Conservation (phyloP, 2,113 vertebrate genomes). For the Oenanthe melanoleuca region DNA sequence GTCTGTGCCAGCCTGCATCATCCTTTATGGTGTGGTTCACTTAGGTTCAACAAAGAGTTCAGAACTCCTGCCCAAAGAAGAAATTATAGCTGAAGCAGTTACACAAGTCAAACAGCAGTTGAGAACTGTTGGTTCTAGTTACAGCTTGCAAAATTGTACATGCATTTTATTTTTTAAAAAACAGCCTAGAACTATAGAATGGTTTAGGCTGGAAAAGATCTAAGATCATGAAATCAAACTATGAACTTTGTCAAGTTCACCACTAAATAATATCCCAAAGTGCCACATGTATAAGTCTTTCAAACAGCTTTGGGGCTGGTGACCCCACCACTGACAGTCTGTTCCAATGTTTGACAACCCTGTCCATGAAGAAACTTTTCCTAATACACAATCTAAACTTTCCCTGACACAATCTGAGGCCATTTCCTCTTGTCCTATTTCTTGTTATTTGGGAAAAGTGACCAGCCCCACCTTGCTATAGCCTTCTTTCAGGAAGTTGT, state of each 20-base stretch:
- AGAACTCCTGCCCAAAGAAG: not conserved
- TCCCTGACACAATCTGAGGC: not conserved
- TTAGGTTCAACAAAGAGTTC: not conserved
- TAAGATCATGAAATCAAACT: not conserved
- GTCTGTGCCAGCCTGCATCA: not conserved
- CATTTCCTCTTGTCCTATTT: not conserved
- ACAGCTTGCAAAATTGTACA: not conserved
- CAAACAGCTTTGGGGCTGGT: not conserved
- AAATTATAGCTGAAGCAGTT: not conserved
- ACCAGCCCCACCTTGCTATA: accelerated
- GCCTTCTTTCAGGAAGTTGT: not conserved
- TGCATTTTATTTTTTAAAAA: not conserved
- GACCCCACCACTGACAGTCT: not conserved
- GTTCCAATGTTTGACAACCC: not conserved
- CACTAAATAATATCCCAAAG: not conserved
- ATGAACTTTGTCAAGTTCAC: not conserved
- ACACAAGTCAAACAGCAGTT: not conserved
- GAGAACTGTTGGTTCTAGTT: not conserved
- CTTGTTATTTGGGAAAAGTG: not conserved
- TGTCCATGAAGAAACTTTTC: not conserved
- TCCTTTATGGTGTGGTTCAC: not conserved
- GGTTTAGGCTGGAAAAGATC: not conserved
- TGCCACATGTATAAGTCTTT: not conserved
- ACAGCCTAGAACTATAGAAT: not conserved
- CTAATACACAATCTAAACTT: not conserved